Conservation (phyloP, 2,113 vertebrate species). For the Oryzias javanicus region DNA sequence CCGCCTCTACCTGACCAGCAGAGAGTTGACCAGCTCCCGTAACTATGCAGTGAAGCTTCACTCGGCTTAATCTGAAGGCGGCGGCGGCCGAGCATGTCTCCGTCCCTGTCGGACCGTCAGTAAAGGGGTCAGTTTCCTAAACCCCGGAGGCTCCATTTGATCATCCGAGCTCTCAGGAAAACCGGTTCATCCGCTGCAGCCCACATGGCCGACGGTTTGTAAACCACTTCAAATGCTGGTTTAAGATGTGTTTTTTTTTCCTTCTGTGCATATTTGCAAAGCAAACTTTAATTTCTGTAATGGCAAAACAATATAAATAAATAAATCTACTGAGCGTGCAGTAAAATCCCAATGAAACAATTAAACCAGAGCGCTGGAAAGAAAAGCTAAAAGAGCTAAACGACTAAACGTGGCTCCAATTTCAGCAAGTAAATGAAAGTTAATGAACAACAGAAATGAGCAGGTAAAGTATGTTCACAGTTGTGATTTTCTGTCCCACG, state of each 20-base stretch:
- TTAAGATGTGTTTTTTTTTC: background rate
- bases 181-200: conserved; percentile 20
- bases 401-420: conserved; percentile 37
- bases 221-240: background rate
- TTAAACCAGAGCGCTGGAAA: conserved; percentile 30
- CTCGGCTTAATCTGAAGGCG: conserved; percentile 12
- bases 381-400: conserved; percentile 36
- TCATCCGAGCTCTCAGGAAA: conserved; percentile 27
- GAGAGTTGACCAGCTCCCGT: too few species aligned
- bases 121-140: conserved; percentile 49
- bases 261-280: conserved; percentile 1
- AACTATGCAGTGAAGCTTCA: background rate
- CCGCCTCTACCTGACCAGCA: too few species aligned
- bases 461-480: conserved; percentile 10
- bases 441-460: conserved; percentile 13
- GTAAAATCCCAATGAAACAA: conserved; percentile 48
- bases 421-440: conserved; percentile 20
- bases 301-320: background rate
- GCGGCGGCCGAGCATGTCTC: conserved; percentile 17
- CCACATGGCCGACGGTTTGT: background rate
- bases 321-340: conserved; percentile 15
- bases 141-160: conserved; percentile 40
- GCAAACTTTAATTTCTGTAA: conserved; percentile 27
- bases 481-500: background rate
- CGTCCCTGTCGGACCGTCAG: conserved; percentile 31